These are phyloP conservation scores for Drosophila elegans DNA, from an alignment of 1,140 invertebrate species.

Conservation along the genomic window DNA sequence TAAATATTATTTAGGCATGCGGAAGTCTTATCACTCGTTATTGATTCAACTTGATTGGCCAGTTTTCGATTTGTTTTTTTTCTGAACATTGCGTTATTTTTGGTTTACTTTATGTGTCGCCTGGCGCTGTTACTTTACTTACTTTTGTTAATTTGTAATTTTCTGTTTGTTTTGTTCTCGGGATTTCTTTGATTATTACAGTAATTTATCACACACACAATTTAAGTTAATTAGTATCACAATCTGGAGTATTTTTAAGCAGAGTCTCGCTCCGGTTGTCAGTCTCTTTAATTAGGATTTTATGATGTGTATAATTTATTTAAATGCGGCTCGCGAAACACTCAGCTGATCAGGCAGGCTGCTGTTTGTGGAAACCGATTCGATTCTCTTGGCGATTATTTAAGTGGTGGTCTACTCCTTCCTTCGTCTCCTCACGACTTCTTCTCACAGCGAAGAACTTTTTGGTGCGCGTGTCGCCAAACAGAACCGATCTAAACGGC, in stretches of 20 bases:
- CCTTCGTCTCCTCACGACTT: conserved; percentile 18
- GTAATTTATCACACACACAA: conserved; percentile 66
- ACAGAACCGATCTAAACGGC: conserved; percentile 84
- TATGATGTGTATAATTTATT: conserved; percentile 32
- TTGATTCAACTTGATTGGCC: conserved; percentile 61
- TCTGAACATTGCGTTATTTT: conserved; percentile 21
- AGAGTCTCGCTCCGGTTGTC: conserved; percentile 45
- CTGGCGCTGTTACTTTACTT: conserved; percentile 52
- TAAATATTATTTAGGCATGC: conserved; percentile 78
- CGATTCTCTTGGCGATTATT: conserved; percentile 14
- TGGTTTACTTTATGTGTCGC: conserved; percentile 14
- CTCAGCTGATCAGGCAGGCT: conserved; percentile 51
- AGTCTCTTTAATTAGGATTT: conserved; percentile 51
- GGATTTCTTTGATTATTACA: conserved; percentile 49
- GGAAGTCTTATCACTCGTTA: conserved; percentile 75
- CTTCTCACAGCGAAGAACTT: conserved; percentile 19
- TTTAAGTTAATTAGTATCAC: conserved; percentile 62
- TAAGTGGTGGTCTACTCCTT: conserved; percentile 12
- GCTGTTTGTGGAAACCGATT: conserved; percentile 50
- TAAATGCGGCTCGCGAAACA: conserved; percentile 47
- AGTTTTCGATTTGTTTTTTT: conserved; percentile 51
- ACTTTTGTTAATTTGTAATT: conserved; percentile 49
- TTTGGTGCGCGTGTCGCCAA: conserved; percentile 42
- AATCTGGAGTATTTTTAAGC: conserved; percentile 39
- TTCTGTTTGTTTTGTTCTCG: conserved; percentile 26